Evolutionary conservation across 2,113 vertebrate genomes (phyloP).

Genomic region (Tachysurus fulvidraco): DNA sequence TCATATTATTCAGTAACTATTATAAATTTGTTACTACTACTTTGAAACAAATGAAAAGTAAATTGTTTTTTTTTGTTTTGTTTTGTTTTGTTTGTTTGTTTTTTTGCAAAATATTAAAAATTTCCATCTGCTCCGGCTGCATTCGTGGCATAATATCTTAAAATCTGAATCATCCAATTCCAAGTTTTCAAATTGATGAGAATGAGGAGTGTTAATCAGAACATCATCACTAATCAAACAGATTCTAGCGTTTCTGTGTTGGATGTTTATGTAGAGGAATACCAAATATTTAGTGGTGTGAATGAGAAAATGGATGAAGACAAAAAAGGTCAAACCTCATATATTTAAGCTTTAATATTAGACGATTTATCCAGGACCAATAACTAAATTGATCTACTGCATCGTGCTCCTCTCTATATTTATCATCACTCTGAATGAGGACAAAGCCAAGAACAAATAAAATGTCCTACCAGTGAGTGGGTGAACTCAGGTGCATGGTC

Average conservation of each 20-base stretch:
- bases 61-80: too few relatives aligned
- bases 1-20: background rate
- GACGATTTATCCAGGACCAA: background rate
- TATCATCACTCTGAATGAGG: background rate
- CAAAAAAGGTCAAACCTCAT: background rate
- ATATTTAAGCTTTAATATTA: background rate
- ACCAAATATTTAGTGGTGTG: background rate
- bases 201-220: background rate
- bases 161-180: background rate
- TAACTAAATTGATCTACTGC: background rate
- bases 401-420: background rate
- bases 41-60: background rate
- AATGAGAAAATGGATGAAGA: background rate
- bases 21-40: background rate
- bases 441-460: background rate
- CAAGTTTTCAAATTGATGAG: background rate
- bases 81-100: background rate
- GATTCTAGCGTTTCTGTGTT: background rate
- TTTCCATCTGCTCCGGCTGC: background rate
- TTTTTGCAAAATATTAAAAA: background rate
- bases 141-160: background rate
- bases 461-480: conserved; percentile 85
- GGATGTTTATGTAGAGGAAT: background rate
- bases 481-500: conserved; percentile 97
- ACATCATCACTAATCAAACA: background rate